A percentile compares a stretch with the other conserved stretches of the same genome.
Evolutionary conservation across 2,797 vertebrate genomes (phyloP).

Genomic region (Coracias cyanogaster): DNA sequence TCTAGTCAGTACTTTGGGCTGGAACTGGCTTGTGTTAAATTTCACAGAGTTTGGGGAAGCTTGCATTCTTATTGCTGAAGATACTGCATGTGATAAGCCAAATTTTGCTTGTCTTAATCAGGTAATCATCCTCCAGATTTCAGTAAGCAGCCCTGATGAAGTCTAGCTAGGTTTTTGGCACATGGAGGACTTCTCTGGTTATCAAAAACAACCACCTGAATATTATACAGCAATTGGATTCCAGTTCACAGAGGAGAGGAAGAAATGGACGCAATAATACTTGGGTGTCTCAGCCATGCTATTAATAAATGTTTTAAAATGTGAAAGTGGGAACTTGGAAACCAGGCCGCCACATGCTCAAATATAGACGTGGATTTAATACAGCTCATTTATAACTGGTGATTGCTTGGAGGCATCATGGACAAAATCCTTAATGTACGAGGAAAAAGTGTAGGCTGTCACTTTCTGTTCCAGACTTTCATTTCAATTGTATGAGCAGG

Average conservation of each 20-base stretch:
- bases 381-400: constrained; percentile 63
- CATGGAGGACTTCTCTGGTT: not conserved
- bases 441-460: constrained; percentile 67
- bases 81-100: not conserved
- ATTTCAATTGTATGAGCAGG: constrained; percentile 68
- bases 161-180: not conserved
- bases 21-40: not conserved
- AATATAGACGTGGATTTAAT: constrained; percentile 41
- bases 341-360: not conserved
- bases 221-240: not conserved
- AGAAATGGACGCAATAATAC: not conserved
- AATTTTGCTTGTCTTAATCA: not conserved
- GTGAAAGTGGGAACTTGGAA: constrained; percentile 58
- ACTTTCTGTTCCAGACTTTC: constrained; percentile 51
- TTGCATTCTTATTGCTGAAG: not conserved
- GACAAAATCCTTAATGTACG: constrained; percentile 64
- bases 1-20: not conserved
- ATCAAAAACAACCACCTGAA: not conserved
- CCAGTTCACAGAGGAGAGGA: not conserved
- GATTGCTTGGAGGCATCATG: constrained; percentile 43
- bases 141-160: not conserved
- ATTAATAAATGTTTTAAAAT: constrained; percentile 47
- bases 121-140: not conserved
- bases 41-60: not conserved
- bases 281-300: constrained; percentile 27